Evolutionary conservation across 2,797 vertebrate species (phyloP), one percentile per base, ranked within the genome.

Genomic region (Falco biarmicus): DNA sequence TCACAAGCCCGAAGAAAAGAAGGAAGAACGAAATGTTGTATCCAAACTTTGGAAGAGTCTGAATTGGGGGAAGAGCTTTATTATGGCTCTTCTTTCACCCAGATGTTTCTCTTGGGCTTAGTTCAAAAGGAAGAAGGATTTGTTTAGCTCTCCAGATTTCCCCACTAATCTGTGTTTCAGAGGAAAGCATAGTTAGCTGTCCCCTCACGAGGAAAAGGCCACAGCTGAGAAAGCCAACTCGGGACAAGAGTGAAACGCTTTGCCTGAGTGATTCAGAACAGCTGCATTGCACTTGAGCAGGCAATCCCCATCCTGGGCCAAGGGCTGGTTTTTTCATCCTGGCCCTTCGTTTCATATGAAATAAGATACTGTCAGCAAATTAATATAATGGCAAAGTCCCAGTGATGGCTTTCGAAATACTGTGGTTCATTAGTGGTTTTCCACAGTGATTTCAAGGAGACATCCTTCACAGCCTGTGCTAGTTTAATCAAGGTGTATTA

Each of bases 31-130:
- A 91, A 94, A 45, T 69, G 65, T 29, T 89, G 71, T 78, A 86
- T 92, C 88, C 79, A 93, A 94, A 92, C 10, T 87, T 80, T 65
- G 54, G 47, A 91, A 69, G 81, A 64, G 21, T 39, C 63, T 75
- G 88, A 90, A 80, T 1, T 87, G 50, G 53, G 28, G 50, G 50
- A 45, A 92, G 91, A 95, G 60, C 59, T 90, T 75, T 95, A 43
- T 65, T 70, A 88, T 89, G 74, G 54, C 54, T 95, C 54, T 90
- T 90, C 86, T 95, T 95, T 96, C 79, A 94, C 61, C 39, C 69
- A 83, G 73, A 75, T 94, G 87, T 93, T 96, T 94, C 76, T 90
- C 37, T 95, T 96, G 71, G 84, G 64, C 28, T 78, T 75, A 84
- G 88, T 89, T 95, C 84, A 87, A 87, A 93, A 85, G 65, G 51